Conservation (phyloP, 2,113 vertebrate species). For the Phaetusa simplex region DNA sequence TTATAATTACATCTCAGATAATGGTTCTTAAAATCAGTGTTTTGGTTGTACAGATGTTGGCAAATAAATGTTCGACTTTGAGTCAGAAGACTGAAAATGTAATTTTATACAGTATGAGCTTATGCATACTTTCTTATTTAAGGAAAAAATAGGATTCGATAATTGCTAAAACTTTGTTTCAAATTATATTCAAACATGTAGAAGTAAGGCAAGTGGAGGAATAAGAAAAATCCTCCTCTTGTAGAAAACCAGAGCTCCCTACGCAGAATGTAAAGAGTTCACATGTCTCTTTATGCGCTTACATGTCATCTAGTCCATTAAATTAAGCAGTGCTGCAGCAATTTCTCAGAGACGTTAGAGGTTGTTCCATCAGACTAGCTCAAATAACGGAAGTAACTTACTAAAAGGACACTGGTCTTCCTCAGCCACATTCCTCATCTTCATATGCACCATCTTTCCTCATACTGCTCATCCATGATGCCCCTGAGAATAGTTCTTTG, state of each 20-base stretch:
- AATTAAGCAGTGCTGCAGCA: background rate
- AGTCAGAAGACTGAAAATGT: background rate
- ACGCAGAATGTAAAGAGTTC: background rate
- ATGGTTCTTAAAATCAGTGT: background rate
- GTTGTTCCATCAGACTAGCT: background rate
- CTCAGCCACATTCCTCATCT: background rate
- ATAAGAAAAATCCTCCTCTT: background rate
- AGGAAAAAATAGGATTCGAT: background rate
- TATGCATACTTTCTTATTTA: background rate
- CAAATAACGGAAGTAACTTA: background rate
- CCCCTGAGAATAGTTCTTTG: background rate
- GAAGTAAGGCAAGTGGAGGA: background rate
- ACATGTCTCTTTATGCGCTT: background rate
- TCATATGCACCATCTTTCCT: background rate
- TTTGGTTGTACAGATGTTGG: background rate
- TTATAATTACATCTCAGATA: background rate
- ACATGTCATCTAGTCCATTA: background rate
- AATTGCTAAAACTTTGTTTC: background rate
- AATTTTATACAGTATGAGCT: background rate
- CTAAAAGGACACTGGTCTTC: background rate
- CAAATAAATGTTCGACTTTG: background rate
- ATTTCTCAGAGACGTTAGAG: background rate
- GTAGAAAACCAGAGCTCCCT: background rate
- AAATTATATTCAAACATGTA: background rate
- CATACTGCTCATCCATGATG: background rate